Conservation (phyloP, 2,888 invertebrate genomes). For the Coelogynopora nodosa region DNA sequence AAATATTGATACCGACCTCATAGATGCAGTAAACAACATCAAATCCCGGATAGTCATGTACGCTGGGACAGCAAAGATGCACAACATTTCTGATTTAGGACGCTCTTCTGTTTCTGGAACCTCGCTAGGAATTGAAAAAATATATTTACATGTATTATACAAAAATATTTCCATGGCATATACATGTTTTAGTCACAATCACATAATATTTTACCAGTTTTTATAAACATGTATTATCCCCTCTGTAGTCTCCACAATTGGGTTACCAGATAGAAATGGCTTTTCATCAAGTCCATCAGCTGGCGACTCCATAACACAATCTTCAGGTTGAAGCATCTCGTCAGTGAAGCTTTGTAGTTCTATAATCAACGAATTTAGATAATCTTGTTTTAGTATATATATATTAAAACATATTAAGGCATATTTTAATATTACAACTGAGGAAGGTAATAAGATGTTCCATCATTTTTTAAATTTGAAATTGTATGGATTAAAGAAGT, state of each 20-base stretch:
- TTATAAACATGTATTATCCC: conserved; percentile 5
- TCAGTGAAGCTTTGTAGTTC: not conserved
- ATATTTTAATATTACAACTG: too few species aligned
- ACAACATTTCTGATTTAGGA: conserved; percentile 66
- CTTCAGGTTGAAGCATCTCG: conserved; percentile 1
- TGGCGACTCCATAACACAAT: not conserved
- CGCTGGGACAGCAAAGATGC: conserved; percentile 82
- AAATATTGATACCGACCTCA: too few species aligned
- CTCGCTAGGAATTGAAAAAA: not conserved
- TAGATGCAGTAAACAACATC: conserved; percentile 86
- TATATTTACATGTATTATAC: not conserved
- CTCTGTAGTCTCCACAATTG: not conserved
- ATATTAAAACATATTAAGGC: too few species aligned
- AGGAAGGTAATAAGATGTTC: too few species aligned
- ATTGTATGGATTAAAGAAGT: too few species aligned
- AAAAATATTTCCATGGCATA: too few species aligned
- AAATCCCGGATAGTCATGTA: conserved; percentile 87
- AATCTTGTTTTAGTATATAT: not conserved
- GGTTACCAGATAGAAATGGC: not conserved
- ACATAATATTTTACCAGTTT: conserved; percentile 9
- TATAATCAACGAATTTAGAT: not conserved
- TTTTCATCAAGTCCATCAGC: not conserved
- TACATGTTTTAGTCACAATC: too few species aligned
- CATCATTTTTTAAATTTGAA: too few species aligned
- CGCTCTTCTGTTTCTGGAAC: not conserved